A percentile compares a stretch with the other conserved stretches of the same genome.
phyloP scores from a whole-genome alignment of 2,113 vertebrate species.

The Prionailurus bengalensis region DNA sequence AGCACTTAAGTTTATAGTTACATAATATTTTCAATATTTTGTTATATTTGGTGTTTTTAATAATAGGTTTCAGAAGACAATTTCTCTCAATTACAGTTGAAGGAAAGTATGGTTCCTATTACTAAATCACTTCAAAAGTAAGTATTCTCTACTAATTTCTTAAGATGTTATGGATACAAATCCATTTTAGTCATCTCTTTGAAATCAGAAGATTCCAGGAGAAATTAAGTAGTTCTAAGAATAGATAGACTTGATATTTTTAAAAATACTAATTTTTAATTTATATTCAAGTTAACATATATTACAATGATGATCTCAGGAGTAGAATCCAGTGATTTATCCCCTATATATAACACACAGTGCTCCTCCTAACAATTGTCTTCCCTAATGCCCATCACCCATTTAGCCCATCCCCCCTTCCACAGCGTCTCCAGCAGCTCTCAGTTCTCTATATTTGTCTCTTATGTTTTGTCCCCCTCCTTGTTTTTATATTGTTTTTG shows the following conservation, averaged over 20 bases:
- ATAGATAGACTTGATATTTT: neutral
- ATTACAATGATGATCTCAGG: too few species aligned
- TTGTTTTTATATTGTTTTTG: too few species aligned
- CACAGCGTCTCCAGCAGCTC: too few species aligned
- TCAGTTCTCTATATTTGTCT: too few species aligned
- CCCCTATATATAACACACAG: too few species aligned
- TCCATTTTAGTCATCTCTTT: neutral
- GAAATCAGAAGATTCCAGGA: neutral
- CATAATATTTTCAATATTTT: conserved; percentile 43
- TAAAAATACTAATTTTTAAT: neutral
- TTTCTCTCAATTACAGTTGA: conserved; percentile 76
- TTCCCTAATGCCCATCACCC: too few species aligned
- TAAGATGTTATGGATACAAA: neutral
- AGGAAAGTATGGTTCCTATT: conserved; percentile 83
- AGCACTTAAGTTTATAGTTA: conserved; percentile 45
- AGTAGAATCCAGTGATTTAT: too few species aligned
- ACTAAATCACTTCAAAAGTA: conserved; percentile 90
- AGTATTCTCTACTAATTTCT: conserved; percentile 61
- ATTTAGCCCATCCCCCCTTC: too few species aligned
- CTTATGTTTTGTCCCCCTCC: too few species aligned
- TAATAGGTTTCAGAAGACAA: conserved; percentile 81
- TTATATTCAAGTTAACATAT: too few species aligned
- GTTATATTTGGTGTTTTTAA: conserved; percentile 44
- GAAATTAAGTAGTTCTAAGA: conserved; percentile 51
- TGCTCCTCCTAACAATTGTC: too few species aligned